Percentiles rank a stretch among this genome's conserved stretches.
phyloP scores from a whole-genome alignment of 2,888 invertebrate genomes.

The Drosophila mercatorum region DNA sequence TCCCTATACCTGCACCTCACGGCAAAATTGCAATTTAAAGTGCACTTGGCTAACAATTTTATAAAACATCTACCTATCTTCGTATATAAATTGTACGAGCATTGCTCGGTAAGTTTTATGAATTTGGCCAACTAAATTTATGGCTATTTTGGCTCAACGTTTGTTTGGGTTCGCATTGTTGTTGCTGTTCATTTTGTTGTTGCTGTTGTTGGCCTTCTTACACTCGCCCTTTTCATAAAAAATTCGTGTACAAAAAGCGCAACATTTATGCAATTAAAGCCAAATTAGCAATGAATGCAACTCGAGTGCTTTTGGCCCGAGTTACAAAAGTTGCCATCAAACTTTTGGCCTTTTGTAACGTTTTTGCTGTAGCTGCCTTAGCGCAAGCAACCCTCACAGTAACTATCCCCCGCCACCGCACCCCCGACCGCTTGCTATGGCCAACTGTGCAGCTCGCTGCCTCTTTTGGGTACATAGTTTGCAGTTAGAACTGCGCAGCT shows the following conservation, averaged over 20 bases:
- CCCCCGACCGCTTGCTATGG: conserved; percentile 39
- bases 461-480: conserved; percentile 52
- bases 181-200: conserved; percentile 18
- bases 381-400: conserved; percentile 20
- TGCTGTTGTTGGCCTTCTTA: conserved; percentile 11
- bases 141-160: conserved; percentile 49
- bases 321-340: conserved; percentile 79
- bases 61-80: conserved; percentile 54
- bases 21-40: conserved; percentile 76
- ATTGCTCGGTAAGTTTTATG: conserved; percentile 45
- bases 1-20: not conserved
- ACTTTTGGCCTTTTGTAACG: conserved; percentile 80
- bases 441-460: conserved; percentile 40
- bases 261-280: conserved; percentile 81
- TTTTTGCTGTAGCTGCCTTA: conserved; percentile 61
- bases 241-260: conserved; percentile 76
- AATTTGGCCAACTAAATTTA: conserved; percentile 67
- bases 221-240: conserved; percentile 45
- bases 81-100: conserved; percentile 1
- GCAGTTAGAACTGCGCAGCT: conserved; percentile 69
- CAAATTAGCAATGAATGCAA: conserved; percentile 81
- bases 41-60: conserved; percentile 72
- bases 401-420: conserved; percentile 15
- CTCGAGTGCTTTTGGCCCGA: conserved; percentile 74
- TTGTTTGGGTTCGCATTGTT: conserved; percentile 31